These are phyloP conservation scores for Poeciliopsis presidionis DNA, from an alignment of 2,797 vertebrate species.

Conservation along the genomic window DNA sequence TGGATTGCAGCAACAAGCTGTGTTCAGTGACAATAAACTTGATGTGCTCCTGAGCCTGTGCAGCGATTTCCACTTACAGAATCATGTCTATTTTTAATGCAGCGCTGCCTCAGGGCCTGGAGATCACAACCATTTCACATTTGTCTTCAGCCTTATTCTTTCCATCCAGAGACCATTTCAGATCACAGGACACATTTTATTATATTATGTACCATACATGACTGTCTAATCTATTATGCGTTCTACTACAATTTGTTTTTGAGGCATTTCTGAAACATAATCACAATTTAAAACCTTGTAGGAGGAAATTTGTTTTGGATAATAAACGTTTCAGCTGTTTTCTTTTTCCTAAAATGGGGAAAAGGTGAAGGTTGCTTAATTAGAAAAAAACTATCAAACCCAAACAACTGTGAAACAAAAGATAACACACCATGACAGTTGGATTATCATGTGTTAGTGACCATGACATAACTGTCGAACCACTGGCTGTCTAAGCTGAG, in stretches of 20 bases:
- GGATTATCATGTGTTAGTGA: slow-evolving; percentile 15
- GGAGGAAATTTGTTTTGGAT: background rate
- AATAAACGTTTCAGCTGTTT: background rate
- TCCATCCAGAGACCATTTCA: background rate
- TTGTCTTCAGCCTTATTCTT: slow-evolving; percentile 4
- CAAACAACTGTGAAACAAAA: background rate
- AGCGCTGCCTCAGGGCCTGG: background rate
- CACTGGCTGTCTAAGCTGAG: slow-evolving; percentile 2
- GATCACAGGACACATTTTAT: background rate
- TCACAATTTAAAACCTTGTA: background rate
- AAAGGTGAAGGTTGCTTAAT: background rate
- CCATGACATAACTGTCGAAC: slow-evolving; percentile 17
- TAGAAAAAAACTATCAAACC: background rate
- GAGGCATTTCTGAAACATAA: background rate
- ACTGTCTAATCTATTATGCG: background rate
- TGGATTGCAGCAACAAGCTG: slow-evolving; percentile 6
- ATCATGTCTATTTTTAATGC: slow-evolving; percentile 15
- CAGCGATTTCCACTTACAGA: slow-evolving; percentile 12
- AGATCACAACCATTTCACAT: slow-evolving; percentile 12
- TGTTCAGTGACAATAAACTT: background rate
- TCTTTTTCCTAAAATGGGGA: background rate
- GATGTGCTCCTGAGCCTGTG: slow-evolving; percentile 4
- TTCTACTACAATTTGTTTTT: background rate
- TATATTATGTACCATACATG: background rate
- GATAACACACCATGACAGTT: slow-evolving; percentile 4